Conservation (phyloP, 2,797 vertebrate species). For the Meda fulgida region DNA sequence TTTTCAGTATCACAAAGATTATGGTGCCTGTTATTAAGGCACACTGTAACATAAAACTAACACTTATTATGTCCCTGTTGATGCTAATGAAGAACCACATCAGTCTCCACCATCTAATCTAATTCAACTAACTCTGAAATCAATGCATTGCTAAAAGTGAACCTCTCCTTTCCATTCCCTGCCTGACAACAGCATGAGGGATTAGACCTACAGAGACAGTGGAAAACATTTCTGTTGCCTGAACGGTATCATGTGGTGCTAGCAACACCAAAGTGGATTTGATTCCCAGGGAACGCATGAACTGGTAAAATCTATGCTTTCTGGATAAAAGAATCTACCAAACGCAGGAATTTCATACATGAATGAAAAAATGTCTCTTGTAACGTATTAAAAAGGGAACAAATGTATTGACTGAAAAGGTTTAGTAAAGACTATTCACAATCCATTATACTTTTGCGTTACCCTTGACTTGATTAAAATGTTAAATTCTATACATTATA, state of each 20-base stretch:
- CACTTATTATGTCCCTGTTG: neutral
- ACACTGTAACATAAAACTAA: neutral
- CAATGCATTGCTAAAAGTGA: slow-evolving; percentile 11
- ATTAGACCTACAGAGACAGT: slow-evolving; percentile 12
- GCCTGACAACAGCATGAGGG: slow-evolving; percentile 34
- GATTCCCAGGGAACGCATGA: neutral
- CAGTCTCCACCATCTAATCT: slow-evolving; percentile 12
- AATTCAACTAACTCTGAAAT: slow-evolving; percentile 16
- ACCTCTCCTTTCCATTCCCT: slow-evolving; percentile 22
- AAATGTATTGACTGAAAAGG: too few relatives aligned
- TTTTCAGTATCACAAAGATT: neutral
- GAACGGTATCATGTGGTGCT: neutral
- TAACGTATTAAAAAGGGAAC: too few relatives aligned
- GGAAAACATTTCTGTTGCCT: neutral
- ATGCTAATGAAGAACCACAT: slow-evolving; percentile 12
- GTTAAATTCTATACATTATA: too few relatives aligned
- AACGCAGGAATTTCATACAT: neutral
- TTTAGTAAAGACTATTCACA: too few relatives aligned
- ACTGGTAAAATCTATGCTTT: neutral
- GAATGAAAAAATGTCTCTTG: too few relatives aligned
- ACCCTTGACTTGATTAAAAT: too few relatives aligned
- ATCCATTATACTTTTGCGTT: too few relatives aligned
- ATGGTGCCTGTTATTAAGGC: neutral
- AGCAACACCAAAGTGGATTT: neutral
- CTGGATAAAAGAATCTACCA: neutral